These are phyloP conservation scores for Biston stratarius DNA, from an alignment of 2,888 invertebrate species.

Conservation along the genomic window DNA sequence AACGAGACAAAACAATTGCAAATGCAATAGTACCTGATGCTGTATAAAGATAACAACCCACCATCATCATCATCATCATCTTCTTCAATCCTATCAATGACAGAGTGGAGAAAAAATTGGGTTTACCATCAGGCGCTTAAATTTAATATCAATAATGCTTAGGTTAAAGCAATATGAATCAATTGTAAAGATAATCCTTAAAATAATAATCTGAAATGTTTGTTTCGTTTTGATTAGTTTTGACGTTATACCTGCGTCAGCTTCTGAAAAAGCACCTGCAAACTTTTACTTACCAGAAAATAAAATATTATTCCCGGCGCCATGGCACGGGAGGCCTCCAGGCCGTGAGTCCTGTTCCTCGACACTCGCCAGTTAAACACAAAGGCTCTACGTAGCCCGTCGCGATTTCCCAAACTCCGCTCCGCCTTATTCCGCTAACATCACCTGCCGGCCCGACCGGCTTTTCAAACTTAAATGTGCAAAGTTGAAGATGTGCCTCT, in stretches of 20 bases:
- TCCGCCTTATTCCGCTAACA: constrained; percentile 75
- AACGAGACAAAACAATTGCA: too few relatives aligned
- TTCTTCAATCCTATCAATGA: background rate
- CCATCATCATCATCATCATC: too few relatives aligned
- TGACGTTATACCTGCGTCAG: background rate
- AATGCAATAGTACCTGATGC: too few relatives aligned
- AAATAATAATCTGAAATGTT: background rate
- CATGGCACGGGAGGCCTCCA: constrained; percentile 79
- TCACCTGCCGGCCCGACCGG: constrained; percentile 79
- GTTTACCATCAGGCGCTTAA: background rate
- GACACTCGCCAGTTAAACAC: constrained; percentile 41
- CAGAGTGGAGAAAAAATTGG: background rate
- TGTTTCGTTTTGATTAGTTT: background rate
- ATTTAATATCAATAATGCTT: background rate
- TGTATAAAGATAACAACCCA: too few relatives aligned
- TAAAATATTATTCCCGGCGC: constrained; percentile 74
- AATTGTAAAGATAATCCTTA: background rate
- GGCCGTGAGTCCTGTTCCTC: constrained; percentile 55
- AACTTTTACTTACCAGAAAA: constrained; percentile 72
- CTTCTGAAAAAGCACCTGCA: constrained; percentile 4
- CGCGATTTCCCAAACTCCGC: constrained; percentile 58
- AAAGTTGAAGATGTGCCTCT: constrained; percentile 85
- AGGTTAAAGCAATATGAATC: background rate
- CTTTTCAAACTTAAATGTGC: constrained; percentile 84
- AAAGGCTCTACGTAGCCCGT: constrained; percentile 61